Percentiles rank a stretch among this genome's conserved stretches.
These are phyloP conservation scores for Eudyptes chrysolophus DNA, from an alignment of 2,113 vertebrate genomes.

Conservation along the genomic window DNA sequence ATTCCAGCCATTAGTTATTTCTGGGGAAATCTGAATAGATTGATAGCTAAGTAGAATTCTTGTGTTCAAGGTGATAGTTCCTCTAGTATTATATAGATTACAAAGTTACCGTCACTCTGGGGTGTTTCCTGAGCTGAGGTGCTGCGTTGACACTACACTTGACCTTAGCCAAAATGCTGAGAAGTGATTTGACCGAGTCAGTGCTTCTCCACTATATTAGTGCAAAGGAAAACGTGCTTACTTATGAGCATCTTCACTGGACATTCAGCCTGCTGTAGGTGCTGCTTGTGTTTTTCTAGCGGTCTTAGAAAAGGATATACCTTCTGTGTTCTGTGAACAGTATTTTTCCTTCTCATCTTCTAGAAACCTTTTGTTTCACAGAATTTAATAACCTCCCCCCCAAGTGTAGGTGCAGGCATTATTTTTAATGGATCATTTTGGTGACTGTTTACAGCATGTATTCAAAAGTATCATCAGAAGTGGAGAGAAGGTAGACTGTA, in stretches of 20 bases:
- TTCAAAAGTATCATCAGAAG: not conserved
- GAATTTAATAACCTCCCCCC: too few relatives aligned
- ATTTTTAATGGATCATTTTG: not conserved
- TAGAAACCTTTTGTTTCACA: not conserved
- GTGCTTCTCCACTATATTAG: not conserved
- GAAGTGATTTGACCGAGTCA: not conserved
- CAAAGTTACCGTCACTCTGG: fast-evolving
- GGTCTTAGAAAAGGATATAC: not conserved
- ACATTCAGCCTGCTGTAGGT: not conserved
- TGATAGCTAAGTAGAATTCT: not conserved
- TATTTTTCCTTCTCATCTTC: not conserved
- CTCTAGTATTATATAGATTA: not conserved
- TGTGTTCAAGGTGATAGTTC: not conserved
- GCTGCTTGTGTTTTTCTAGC: not conserved
- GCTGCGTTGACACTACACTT: not conserved
- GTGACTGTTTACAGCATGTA: not conserved
- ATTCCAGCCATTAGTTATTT: not conserved
- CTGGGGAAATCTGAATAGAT: not conserved
- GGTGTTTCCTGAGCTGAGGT: not conserved
- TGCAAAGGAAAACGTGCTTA: not conserved
- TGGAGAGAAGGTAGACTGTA: not conserved
- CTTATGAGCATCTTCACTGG: not conserved
- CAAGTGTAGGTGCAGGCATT: not conserved
- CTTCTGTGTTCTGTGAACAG: not conserved
- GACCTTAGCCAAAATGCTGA: not conserved